Base-by-base conservation (phyloP, 2,113 vertebrate species). In the Sialia sialis region DNA sequence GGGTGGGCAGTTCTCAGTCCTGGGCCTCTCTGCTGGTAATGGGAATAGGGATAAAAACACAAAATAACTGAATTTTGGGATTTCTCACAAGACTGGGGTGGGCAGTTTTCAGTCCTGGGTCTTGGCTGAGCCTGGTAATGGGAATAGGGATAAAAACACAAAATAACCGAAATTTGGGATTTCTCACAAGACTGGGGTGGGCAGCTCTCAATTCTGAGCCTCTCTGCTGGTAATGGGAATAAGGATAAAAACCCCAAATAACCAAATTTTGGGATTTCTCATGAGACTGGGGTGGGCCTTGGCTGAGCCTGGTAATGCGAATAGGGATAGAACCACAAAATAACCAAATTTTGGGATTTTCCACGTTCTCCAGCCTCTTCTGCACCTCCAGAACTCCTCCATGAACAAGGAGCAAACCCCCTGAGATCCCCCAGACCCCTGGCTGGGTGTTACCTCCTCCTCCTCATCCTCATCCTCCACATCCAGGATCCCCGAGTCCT, bases 401-500 rank as follows among this genome's bases (percentile, higher is more conserved):
- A 23, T 0, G 3, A 55, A 34, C 0, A 2, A 90, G 55, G 11
- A 62, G 13, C n/a, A 51, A 74, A 44, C 7, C 30, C 5, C 0
- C 15, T 3, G 25, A 46, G 72, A 16, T n/a, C n/a, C 21, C 1
- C 10, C 29, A 34, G 22, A 10, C 6, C 52, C 55, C 54, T 18
- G 9, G 6, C 10, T 7, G 30, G 49, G 51, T 23, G 39, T 98
- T 97, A 98, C 99, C 97, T 99, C 99, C 54, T 99, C 98, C 26
- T 99, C 98, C 44, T 99, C 99, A 84, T 51, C 49, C 49, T 99
- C 99, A 66, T 99, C 99, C 95, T 99, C 99, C 68, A 99, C 98
- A 72, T 99, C 99, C 97, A 99, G 97, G 96, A 99, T 99, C 46
- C 99, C 99, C 11, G 98, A 99, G 94, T 99, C 98, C 90, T 99